phyloP scores from a whole-genome alignment of 2,113 vertebrate species.

The Catharus bicknelli region DNA sequence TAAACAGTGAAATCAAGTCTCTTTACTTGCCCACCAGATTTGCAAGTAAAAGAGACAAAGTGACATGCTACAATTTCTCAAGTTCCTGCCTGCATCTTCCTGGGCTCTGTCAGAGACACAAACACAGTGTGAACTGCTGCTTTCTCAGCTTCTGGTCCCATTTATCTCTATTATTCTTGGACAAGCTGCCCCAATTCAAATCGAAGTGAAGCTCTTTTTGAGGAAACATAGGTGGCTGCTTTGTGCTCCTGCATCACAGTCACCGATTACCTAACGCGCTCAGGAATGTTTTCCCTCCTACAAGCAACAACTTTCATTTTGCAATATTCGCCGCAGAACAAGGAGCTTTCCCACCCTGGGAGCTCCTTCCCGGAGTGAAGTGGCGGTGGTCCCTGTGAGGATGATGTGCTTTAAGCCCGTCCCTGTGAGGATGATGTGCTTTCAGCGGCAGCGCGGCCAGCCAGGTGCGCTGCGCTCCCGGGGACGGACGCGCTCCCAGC shows the following conservation, averaged over 20 bases:
- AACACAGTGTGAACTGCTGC: neutral
- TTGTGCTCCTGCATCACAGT: neutral
- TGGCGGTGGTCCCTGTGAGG: neutral
- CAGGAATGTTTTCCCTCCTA: neutral
- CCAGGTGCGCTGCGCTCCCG: constrained; percentile 13
- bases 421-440: neutral
- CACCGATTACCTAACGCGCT: neutral
- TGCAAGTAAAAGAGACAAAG: neutral
- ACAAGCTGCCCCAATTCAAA: neutral
- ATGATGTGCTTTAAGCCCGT: neutral
- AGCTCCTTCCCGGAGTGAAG: neutral
- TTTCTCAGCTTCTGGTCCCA: neutral
- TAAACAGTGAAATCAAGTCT: neutral
- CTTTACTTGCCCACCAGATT: neutral
- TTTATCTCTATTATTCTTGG: neutral
- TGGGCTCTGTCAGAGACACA: neutral
- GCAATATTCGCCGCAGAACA: neutral
- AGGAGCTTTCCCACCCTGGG: neutral
- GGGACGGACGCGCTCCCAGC: neutral
- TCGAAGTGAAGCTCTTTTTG: neutral
- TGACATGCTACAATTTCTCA: neutral
- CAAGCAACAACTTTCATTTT: constrained; percentile 14
- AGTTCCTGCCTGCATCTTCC: neutral
- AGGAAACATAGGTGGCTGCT: neutral
- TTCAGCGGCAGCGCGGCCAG: neutral